Conservation (phyloP, 1,140 invertebrate genomes). For the Drosophila lacteicornis region DNA sequence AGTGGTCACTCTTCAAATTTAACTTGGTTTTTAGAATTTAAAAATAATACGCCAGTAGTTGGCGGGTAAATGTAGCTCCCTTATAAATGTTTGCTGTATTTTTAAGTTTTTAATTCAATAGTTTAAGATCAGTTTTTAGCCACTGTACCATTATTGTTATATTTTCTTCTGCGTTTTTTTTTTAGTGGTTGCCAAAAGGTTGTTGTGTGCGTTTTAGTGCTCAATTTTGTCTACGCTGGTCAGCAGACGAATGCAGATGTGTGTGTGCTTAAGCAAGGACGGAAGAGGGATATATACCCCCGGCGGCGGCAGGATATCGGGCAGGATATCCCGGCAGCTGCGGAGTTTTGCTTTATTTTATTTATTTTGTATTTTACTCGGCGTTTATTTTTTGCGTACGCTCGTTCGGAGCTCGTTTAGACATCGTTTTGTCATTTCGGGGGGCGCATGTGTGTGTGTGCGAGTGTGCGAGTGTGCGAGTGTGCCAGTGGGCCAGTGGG, state of each 20-base stretch:
- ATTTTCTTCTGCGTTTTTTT: conserved; percentile 1
- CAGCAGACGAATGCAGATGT: conserved; percentile 49
- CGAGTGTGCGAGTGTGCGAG: background rate
- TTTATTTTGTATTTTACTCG: conserved; percentile 46
- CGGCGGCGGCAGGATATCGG: background rate
- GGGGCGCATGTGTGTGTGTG: conserved; percentile 1
- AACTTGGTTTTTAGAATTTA: background rate
- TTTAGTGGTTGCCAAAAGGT: conserved; percentile 15
- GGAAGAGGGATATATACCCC: conserved; percentile 14
- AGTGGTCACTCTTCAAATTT: background rate
- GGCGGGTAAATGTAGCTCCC: no score
- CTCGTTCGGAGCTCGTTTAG: conserved; percentile 76
- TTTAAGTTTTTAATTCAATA: background rate
- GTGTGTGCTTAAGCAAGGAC: conserved; percentile 29
- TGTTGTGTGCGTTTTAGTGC: conserved; percentile 55
- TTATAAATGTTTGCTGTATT: no score
- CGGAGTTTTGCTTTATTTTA: conserved; percentile 62
- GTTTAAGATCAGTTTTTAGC: background rate
- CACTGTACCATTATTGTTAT: background rate
- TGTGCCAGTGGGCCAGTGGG: background rate
- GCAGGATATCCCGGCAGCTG: conserved; percentile 31
- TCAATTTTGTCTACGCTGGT: conserved; percentile 50
- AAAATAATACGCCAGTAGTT: no score
- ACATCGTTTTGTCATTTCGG: conserved; percentile 77
- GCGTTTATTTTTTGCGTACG: conserved; percentile 53